A percentile compares a stretch with the other conserved stretches of the same genome.
Evolutionary conservation across 2,113 vertebrate genomes (phyloP).

Genomic region (Athene noctua): DNA sequence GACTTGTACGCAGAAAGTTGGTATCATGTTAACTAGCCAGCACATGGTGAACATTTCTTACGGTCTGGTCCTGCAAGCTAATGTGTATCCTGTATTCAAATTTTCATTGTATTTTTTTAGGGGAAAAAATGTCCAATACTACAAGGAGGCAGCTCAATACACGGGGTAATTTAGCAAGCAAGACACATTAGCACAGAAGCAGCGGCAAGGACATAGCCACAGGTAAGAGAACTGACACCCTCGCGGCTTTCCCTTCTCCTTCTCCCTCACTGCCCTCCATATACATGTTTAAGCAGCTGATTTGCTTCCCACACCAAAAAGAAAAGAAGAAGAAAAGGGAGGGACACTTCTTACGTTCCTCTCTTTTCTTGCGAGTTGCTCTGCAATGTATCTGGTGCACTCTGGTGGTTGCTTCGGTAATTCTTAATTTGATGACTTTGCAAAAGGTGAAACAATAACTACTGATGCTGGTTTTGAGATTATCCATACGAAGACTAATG

Average conservation of each 20-base stretch:
- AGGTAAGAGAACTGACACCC: not conserved
- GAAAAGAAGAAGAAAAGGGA: not conserved
- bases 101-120: not conserved
- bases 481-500: not conserved
- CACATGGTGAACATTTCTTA: not conserved
- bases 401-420: constrained; percentile 55
- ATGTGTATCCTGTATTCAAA: not conserved
- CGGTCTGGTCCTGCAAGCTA: not conserved
- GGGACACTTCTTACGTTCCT: not conserved
- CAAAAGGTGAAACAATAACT: not conserved
- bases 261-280: not conserved
- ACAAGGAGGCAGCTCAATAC: not conserved
- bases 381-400: constrained; percentile 56
- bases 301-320: not conserved
- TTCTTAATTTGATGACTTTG: not conserved
- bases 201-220: not conserved
- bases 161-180: not conserved
- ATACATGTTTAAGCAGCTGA: not conserved
- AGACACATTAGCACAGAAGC: not conserved
- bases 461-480: not conserved
- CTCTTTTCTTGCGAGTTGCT: not conserved
- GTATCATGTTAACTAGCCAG: not conserved
- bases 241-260: not conserved
- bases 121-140: not conserved
- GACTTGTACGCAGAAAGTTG: not conserved